These are phyloP conservation scores for Drosophila prosaltans DNA, from an alignment of 1,140 invertebrate species.

Conservation along the genomic window DNA sequence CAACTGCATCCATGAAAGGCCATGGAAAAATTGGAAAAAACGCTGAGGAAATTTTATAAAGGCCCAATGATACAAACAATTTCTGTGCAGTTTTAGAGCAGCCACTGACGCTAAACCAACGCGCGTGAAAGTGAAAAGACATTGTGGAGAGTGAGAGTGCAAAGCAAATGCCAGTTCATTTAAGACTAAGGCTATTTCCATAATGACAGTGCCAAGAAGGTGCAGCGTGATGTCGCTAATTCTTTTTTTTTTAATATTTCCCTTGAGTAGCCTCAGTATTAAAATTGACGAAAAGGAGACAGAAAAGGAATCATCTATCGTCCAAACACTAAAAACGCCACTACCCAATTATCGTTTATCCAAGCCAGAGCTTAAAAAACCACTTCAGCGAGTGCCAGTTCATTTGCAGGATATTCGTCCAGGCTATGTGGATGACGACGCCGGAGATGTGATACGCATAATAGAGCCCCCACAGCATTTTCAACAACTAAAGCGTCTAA, in stretches of 20 bases:
- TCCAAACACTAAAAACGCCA: background rate
- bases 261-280: constrained; percentile 19
- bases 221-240: constrained; percentile 1
- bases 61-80: constrained; percentile 59
- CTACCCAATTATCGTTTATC: constrained; percentile 55
- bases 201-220: constrained; percentile 41
- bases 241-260: constrained; percentile 8
- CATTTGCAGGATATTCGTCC: constrained; percentile 70
- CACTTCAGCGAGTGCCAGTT: constrained; percentile 53
- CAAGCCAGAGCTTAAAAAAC: constrained; percentile 52
- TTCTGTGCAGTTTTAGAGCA: constrained; percentile 62
- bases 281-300: constrained; percentile 39
- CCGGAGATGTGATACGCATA: constrained; percentile 73
- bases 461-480: constrained; percentile 73
- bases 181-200: constrained; percentile 15
- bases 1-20: constrained; percentile 10
- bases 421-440: constrained; percentile 74
- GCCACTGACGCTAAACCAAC: constrained; percentile 36
- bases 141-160: constrained; percentile 67
- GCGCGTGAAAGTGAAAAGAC: constrained; percentile 71
- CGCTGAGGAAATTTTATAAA: constrained; percentile 75
- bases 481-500: constrained; percentile 61
- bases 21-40: constrained; percentile 77
- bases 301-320: background rate
- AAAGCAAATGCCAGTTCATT: constrained; percentile 54